Base-by-base conservation (phyloP, 2,113 vertebrate genomes). In the Microcebus jonahi region DNA sequence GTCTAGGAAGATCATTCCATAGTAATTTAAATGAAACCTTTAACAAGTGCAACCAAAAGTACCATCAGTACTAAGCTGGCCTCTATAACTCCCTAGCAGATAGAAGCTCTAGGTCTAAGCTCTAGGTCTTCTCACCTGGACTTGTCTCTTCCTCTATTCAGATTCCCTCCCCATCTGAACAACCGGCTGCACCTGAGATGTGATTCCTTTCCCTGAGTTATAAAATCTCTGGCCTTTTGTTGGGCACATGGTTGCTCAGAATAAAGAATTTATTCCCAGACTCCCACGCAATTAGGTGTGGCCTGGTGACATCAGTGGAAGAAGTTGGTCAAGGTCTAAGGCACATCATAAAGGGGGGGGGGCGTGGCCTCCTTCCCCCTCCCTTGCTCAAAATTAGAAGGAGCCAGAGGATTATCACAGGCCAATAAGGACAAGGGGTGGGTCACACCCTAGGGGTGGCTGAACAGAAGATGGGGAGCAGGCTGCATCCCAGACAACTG, bases 1-100 rank as follows among this genome's bases (percentile, higher is more conserved):
- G 75, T 53, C 82, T 45, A 87, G 65, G 80, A 84, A 71, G 79
- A 63, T 34, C 68, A 61, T 61, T 88, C 31, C 14, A 21, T 31
- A 63, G 81, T 55, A 17, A 96, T 57, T 81, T 29, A 77, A 94
- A 50, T 10, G 31, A 96, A 85, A 76, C n/a, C 34, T 90, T 86
- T 59, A 84, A 50, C 68, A n/a, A 8, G 42, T 65, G 77, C 91
- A 93, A 90, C 53, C 70, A 80, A 76, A 87, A 93, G 79, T 29
- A 70, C 76, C 77, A 84, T 17, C n/a, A 71, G 67, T 29, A 85
- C 27, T 89, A 39, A 93, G 36, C 39, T 59, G 36, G 15, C 59
- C 89, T 84, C 17, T 53, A 39, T 45, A 76, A 55, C 50, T 70
- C 70, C 76, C 36, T 0, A n/a, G 57, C 34, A 34, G 59, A 39